Evolutionary conservation across 2,797 vertebrate species (phyloP).

Genomic region (Nannoperca australis): DNA sequence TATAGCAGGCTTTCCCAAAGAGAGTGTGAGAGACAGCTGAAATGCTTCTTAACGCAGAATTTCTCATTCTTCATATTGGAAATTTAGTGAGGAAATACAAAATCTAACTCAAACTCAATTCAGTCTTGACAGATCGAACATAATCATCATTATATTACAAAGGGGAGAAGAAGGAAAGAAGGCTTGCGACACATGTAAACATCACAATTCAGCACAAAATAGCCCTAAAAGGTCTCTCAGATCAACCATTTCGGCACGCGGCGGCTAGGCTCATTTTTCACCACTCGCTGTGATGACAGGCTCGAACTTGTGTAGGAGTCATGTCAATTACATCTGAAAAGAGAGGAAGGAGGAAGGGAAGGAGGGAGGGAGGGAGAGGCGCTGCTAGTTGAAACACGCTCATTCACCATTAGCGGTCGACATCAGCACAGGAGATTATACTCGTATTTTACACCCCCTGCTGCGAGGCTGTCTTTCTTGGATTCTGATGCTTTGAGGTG

Average conservation of each 20-base stretch:
- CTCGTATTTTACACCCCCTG: slow-evolving; percentile 48
- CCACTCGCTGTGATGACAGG: slow-evolving; percentile 65
- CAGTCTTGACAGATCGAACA: slow-evolving; percentile 35
- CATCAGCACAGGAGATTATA: slow-evolving; percentile 66
- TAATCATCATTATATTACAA: slow-evolving; percentile 43
- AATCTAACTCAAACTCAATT: slow-evolving; percentile 3
- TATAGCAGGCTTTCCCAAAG: slow-evolving; percentile 37
- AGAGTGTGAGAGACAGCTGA: slow-evolving; percentile 24
- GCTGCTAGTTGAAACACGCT: slow-evolving; percentile 60
- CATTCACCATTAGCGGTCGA: slow-evolving; percentile 71
- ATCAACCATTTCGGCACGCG: slow-evolving; percentile 51
- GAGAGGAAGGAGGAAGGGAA: neutral
- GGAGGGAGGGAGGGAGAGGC: neutral
- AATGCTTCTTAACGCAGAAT: slow-evolving; percentile 25
- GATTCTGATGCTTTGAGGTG: slow-evolving; percentile 40
- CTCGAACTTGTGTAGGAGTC: slow-evolving; percentile 74
- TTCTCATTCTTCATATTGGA: slow-evolving; percentile 16
- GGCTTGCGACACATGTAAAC: slow-evolving; percentile 43
- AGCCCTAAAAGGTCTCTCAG: slow-evolving; percentile 51
- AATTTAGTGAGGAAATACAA: neutral
- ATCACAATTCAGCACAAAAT: slow-evolving; percentile 49
- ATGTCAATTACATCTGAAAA: slow-evolving; percentile 71
- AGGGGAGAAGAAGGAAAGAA: neutral
- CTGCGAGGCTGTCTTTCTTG: slow-evolving; percentile 42
- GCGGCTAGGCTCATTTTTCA: slow-evolving; percentile 58